A percentile compares a stretch with the other conserved stretches of the same genome.
phyloP scores from a whole-genome alignment of 64 coral and sea anemone genomes.

The Porites lutea region DNA sequence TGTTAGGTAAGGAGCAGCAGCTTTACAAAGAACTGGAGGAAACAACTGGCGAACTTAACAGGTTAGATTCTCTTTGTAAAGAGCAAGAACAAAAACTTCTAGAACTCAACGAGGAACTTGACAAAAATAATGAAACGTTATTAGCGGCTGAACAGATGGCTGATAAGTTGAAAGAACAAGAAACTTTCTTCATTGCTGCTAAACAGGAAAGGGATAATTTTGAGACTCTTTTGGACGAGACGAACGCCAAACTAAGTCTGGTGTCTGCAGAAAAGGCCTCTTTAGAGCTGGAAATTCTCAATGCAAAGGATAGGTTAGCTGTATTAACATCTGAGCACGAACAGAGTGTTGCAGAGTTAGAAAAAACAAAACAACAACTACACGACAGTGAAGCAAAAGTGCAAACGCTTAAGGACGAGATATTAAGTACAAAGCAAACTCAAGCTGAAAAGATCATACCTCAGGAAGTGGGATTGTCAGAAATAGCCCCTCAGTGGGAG shows the following conservation, averaged over 20 bases:
- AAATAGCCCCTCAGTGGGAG: not conserved
- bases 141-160: not conserved
- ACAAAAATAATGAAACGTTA: not conserved
- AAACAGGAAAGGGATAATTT: not conserved
- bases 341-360: not conserved
- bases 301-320: not conserved
- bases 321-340: not conserved
- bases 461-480: not conserved
- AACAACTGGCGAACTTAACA: not conserved
- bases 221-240: not conserved
- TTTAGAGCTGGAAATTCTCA: not conserved
- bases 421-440: not conserved
- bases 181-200: not conserved
- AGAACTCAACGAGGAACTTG: not conserved
- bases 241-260: not conserved
- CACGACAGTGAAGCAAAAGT: not conserved
- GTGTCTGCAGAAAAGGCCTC: conserved; percentile 4
- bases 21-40: not conserved
- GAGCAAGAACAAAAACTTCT: not conserved
- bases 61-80: not conserved
- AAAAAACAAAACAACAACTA: conserved; percentile 16
- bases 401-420: not conserved
- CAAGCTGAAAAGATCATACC: not conserved
- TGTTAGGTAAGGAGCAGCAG: not conserved
- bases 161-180: not conserved